Base-by-base conservation (phyloP, 2,113 vertebrate species). In the Telmatochromis bifrenatus region DNA sequence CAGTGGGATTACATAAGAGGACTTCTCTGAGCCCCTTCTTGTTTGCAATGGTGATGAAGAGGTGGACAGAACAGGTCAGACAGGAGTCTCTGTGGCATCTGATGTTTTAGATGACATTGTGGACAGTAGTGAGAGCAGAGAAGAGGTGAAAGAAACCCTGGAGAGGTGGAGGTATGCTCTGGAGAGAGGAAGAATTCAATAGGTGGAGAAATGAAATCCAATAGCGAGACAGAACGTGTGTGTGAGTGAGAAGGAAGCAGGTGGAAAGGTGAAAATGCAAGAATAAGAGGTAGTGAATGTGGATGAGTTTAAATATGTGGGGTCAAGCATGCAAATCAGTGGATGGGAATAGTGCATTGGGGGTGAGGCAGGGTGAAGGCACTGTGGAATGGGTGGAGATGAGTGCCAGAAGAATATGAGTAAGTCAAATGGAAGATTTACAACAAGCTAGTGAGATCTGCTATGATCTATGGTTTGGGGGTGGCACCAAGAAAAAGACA, bases 121-220 rank as follows among this genome's bases (percentile, higher is more conserved):
- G 60, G 19, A 37, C 60, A 37, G 60, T 68, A 68, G 19, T 37
- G 60, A 68, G 33, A 21, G 19, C 19, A 21, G 11, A 37, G 19
- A 37, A 37, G 1, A 68, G 33, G 33, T 68, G 60, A 68, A 68
- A 68, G 60, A 68, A 68, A 68, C 19, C 60, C 7, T 1, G 7
- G 60, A 68, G 60, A 37, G 19, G 60, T 21, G 60, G 19, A 68
- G 60, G 33, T 68, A 37, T 68, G 33, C 19, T 68, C 33, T 68
- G 33, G 33, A 68, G 19, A 68, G 60, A 68, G 60, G 33, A 68
- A 37, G 0, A 0, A 21, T 0, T 8, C 1, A 0, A 68, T 21
- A 21, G 33, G 4, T 65, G 10, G 33, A 65, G 33, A 37, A 65
- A 65, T 65, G 1, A 65, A 65, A 21, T 65, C 10, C 60, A 65